Evolutionary conservation across 2,888 invertebrate genomes (phyloP), one percentile per base, ranked within the genome.

Genomic region (Herminia tarsipennalis): DNA sequence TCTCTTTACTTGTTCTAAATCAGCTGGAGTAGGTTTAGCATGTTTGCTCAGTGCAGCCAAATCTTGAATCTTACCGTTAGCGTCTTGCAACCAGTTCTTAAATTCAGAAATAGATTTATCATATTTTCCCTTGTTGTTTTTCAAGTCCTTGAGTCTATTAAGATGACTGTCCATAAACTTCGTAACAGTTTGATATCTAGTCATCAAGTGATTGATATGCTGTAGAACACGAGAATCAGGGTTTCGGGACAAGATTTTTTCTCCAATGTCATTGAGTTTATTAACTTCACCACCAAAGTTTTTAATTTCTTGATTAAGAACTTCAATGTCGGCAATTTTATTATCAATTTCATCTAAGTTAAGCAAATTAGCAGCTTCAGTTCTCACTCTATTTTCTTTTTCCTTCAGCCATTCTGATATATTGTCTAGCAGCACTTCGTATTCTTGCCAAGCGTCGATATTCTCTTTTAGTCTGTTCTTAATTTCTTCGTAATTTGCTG

Each of bases 181-280:
- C 0, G 91, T 86, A 0, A 96, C 93, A 0, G 95, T 93, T 76
- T 96, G 94, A 77, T 96, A 96, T 59, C 98, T 93, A 6, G 94
- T 93, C 2, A 93, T 93, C 42, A 98, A 88, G 75, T 97, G 97
- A 39, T 94, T 94, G 0, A 96, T 95, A 75, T 96, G 95, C 73
- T 97, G 97, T 1, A 94, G 93, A 8, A 96, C 95, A 28, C 97
- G 93, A 0, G 96, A 96, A 73, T 98, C 98, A 0, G 97, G 96
- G 76, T 95, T 95, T 69, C 95, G 94, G 46, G 94, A 93, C 18
- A 95, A 91, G 27, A 98, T 94, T 58, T 94, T 93, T 38, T 95
- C 94, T 1, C 96, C 95, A 2, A 96, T 90, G 17, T 92, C 89
- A 8, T 93, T 92, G 12, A 98, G 84, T 49, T 94, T 93, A 20